Evolutionary conservation across 2,797 vertebrate genomes (phyloP), one percentile per base, ranked within the genome.

Genomic region (Discoglossus pictus): DNA sequence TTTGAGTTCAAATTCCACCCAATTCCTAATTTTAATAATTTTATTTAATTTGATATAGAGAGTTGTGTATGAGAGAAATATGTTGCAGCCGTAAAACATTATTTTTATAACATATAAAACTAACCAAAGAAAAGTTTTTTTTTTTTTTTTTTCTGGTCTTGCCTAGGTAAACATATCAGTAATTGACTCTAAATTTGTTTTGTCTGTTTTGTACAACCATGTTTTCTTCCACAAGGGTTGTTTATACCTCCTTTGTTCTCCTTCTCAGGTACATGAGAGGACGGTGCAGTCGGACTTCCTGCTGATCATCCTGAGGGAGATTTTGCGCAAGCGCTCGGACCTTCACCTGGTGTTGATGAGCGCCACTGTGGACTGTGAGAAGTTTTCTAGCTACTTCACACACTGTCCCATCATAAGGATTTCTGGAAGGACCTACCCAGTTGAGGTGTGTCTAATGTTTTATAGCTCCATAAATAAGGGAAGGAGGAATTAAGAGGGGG

Each of bases 281-380:
- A 98, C 92, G 1, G 96, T 98, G 50, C 96, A 98, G 74, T 98
- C 96, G 0, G 96, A 99, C 80, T 98, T 99, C 81, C 88, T 99
- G 50, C 81, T 99, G 0, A 89, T 93, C 79, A 96, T 98, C 79
- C 83, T 99, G 62, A 93, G 90, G 69, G 93, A 96, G 42, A 87
- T 99, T 38, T 86, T 98, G 2, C 92, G 87, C 79, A 96, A 90
- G 73, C 89, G 96, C 11, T 92, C 95, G 0, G 93, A 99, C 76
- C 83, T 99, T 70, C 91, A 91, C 53, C 85, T 99, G 66, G 86
- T 99, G 77, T 86, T 99, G 34, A 99, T 99, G 97, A 99, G 96
- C 1, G 97, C 97, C 75, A 99, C 97, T 0, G 95, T 96, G 23
- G 96, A 99, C 79, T 94, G 95, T 48, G 75, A 93, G 68, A 98